Conservation (phyloP, 2,113 vertebrate species). For the Paradoxurus hermaphroditus region DNA sequence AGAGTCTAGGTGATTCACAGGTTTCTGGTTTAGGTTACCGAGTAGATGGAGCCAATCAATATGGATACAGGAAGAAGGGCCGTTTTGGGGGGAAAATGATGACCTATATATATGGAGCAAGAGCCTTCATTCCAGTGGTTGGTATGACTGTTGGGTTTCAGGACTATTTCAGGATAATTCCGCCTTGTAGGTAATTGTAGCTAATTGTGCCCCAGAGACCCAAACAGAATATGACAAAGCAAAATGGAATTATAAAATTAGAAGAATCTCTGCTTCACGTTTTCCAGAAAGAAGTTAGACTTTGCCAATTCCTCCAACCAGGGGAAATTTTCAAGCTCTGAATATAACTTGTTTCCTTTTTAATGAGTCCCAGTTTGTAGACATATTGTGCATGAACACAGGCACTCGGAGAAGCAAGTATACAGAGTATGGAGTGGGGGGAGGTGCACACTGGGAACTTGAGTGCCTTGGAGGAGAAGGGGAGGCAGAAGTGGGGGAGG, state of each 20-base stretch:
- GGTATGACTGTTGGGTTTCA: not conserved
- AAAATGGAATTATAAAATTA: conserved; percentile 7
- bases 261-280: not conserved
- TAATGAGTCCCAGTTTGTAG: not conserved
- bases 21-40: not conserved
- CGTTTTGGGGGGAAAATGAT: not conserved
- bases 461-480: not conserved
- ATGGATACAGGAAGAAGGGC: not conserved
- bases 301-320: not conserved
- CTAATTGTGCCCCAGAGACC: not conserved
- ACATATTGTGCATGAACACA: not conserved
- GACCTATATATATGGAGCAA: not conserved
- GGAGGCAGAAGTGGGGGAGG: not conserved
- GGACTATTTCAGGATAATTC: not conserved
- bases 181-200: not conserved
- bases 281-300: not conserved
- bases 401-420: not conserved
- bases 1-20: not conserved
- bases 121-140: not conserved
- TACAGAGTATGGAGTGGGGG: too few species aligned
- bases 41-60: not conserved
- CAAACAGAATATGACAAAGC: not conserved
- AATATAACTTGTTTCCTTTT: not conserved
- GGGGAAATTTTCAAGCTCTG: not conserved
- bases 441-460: not conserved